Percentiles rank a stretch among this genome's conserved stretches.
Conservation (phyloP, 2,888 invertebrate genomes). For the Campoletis raptor region DNA sequence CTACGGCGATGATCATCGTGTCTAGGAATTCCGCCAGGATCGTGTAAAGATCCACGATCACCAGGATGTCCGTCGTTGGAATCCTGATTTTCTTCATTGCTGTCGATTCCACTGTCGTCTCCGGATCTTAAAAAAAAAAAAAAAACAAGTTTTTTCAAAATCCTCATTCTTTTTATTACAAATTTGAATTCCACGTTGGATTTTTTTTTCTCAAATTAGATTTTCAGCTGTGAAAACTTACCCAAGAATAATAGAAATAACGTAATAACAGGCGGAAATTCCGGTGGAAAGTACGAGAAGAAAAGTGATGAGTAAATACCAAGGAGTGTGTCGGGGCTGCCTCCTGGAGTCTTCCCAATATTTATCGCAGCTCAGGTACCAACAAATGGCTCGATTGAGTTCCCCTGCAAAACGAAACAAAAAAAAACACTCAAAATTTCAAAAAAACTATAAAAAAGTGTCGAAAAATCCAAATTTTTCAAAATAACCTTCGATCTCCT, state of each 20-base stretch:
- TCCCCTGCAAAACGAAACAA: constrained; percentile 88
- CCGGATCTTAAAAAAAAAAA: constrained; percentile 87
- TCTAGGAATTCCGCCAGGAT: constrained; percentile 75
- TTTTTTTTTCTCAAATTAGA: neutral
- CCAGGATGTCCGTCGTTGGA: constrained; percentile 72
- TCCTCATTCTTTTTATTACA: neutral
- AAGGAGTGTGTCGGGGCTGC: constrained; percentile 91
- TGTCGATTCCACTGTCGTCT: constrained; percentile 89
- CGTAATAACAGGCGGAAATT: constrained; percentile 95
- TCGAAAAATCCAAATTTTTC: neutral
- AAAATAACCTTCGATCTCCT: constrained; percentile 92
- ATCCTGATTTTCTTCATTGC: constrained; percentile 78
- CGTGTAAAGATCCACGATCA: constrained; percentile 74
- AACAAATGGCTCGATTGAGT: constrained; percentile 95
- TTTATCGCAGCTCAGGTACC: constrained; percentile 96
- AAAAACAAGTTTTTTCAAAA: no score
- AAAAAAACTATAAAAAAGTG: no score
- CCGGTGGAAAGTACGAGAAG: constrained; percentile 93
- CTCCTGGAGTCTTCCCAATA: constrained; percentile 95
- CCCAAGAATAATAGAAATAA: constrained; percentile 97
- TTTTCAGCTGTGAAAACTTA: constrained; percentile 80
- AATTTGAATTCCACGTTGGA: neutral
- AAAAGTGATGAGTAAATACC: constrained; percentile 92
- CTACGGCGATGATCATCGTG: constrained; percentile 77
- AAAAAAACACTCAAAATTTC: neutral